Evolutionary conservation across 2,888 invertebrate genomes (phyloP), one percentile per base, ranked within the genome.

Genomic region (Orthosia incerta): DNA sequence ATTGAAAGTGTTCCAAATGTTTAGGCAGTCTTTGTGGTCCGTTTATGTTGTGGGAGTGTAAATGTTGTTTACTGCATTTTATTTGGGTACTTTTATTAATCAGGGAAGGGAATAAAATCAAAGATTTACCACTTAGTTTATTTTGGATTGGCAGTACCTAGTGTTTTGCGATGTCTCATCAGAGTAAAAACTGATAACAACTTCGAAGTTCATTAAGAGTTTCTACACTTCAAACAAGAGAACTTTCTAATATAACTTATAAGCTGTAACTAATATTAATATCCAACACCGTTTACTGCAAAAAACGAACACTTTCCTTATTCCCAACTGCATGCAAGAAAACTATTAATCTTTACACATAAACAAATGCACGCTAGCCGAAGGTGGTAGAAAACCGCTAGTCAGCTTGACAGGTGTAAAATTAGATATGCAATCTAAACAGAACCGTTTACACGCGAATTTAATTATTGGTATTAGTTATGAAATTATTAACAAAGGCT

Each of bases 351-450:
- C 59, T 67, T 39, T 18, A 76, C 63, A 65, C 31, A 57, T 63
- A 81, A 31, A 70, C 31, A 75, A 60, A 71, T 70, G 46, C 69
- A 70, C 23, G 53, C 55, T 45, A 60, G 31, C 50, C 20, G 12
- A 13, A 46, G 18, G 13, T 39, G 53, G 13, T 56, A 39, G 46
- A 57, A 60, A 64, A 65, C n/a, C 5, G 26, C 26, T 48, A 62
- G 45, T 48, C 65, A 70, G 31, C 79, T 80, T 85, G 80, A 76
- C 82, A 82, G 70, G 31, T 67, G 55, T 74, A 74, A 76, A 79
- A 65, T 76, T 80, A 71, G 76, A 76, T 74, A 78, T 76, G 69
- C 68, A 74, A 78, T 82, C 68, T 63, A 55, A 76, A 80, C 63
- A 71, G 67, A 63, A 76, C 63, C 74, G 81, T 83, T 80, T 79